Base-by-base conservation (phyloP, 2,113 vertebrate genomes). In the Rhinoptilus africanus region DNA sequence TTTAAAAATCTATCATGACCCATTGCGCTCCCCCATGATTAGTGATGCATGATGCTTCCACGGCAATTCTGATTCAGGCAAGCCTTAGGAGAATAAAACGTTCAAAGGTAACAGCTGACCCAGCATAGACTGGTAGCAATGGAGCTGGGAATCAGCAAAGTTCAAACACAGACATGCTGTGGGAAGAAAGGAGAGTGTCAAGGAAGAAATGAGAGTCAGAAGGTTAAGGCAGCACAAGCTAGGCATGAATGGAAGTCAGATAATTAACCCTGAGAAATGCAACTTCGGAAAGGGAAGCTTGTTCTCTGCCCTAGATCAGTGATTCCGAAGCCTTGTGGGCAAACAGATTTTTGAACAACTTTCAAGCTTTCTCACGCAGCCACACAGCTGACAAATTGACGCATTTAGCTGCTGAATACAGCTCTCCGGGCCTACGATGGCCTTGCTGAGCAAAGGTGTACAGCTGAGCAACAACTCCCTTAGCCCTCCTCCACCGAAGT, bases 331-430 rank as follows among this genome's bases (percentile, higher is more conserved):
- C 82, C 79, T 68, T 59, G 73, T 77, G 85, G 73, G 84, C 93
- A 95, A 93, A 88, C 0, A 50, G 62, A 62, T 62, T 76, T 69
- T 8, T 57, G 14, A 92, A 53, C 75, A 74, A 80, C 54, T 92
- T 78, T 23, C 62, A 12, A 79, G 85, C 74, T 95, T 94, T 94
- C 95, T 92, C 95, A 95, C 16, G 14, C 88, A 85, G 92, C 82
- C 88, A 41, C 81, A 28, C 39, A 74, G 63, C 20, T 57, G 88
- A 93, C 75, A 90, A 92, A 92, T 53, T 47, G 87, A 43, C 79
- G 82, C 20, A 35, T 11, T 85, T 23, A 43, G 74, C 66, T 68
- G 66, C 62, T 56, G 57, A 68, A 48, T 35, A 24, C 66, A 76
- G 88, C 74, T 54, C 71, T 27, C 0, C 0, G 76, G 41, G 47